phyloP scores from a whole-genome alignment of 2,888 invertebrate species.

The Adelphocoris suturalis region DNA sequence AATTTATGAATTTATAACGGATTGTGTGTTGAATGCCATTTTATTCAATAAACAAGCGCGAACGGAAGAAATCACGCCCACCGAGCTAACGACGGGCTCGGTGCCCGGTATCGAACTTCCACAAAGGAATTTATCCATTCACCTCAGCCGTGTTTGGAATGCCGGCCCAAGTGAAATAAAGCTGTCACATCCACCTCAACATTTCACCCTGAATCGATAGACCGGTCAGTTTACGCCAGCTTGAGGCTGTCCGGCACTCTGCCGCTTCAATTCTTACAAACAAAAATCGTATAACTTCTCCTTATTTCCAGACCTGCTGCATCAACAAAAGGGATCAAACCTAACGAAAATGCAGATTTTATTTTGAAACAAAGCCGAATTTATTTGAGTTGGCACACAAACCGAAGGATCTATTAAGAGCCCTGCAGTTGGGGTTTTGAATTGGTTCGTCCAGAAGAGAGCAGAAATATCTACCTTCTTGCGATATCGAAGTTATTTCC shows the following conservation, averaged over 20 bases:
- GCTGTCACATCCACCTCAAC: slow-evolving; percentile 31
- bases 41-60: not conserved
- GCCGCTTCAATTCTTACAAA: not conserved
- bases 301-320: not conserved
- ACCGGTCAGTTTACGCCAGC: slow-evolving; percentile 23
- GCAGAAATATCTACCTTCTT: not conserved
- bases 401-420: not conserved
- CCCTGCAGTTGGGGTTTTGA: not conserved
- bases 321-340: not conserved
- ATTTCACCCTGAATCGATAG: slow-evolving; percentile 16
- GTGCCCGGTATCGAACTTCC: not conserved
- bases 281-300: not conserved
- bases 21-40: not conserved
- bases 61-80: not conserved
- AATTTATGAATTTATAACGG: too few relatives aligned
- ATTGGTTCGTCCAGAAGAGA: not conserved
- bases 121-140: slow-evolving; percentile 21
- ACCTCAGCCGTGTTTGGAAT: slow-evolving; percentile 18
- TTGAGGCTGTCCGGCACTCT: not conserved
- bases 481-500: slow-evolving; percentile 11
- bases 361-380: not conserved
- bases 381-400: not conserved
- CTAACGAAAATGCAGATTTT: not conserved
- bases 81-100: not conserved
- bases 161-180: slow-evolving; percentile 18